A percentile compares a stretch with the other conserved stretches of the same genome.
Conservation (phyloP, 2,113 vertebrate species). For the Cisticola juncidis region DNA sequence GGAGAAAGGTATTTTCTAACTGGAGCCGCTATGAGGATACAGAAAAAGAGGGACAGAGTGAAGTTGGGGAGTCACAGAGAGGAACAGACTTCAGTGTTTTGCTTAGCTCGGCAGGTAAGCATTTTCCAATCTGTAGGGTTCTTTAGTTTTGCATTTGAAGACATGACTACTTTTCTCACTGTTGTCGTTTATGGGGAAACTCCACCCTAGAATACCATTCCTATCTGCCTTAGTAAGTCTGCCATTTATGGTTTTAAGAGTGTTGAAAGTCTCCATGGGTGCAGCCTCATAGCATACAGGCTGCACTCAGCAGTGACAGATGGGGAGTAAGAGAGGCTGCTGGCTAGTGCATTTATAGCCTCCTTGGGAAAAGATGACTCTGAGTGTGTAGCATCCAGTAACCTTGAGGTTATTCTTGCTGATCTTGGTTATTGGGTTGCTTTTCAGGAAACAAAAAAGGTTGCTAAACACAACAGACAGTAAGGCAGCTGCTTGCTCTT, state of each 20-base stretch:
- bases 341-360: background rate
- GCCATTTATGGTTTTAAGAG: background rate
- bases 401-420: background rate
- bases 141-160: background rate
- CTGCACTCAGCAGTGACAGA: background rate
- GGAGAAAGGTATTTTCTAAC: conserved; percentile 89
- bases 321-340: background rate
- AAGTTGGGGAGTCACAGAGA: conserved; percentile 78
- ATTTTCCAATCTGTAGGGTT: background rate
- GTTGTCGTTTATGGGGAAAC: background rate
- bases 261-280: background rate
- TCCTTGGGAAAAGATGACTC: background rate
- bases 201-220: background rate
- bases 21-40: conserved; percentile 87
- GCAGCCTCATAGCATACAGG: background rate
- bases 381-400: background rate
- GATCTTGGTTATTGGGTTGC: background rate
- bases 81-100: conserved; percentile 89
- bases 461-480: background rate
- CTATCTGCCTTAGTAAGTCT: background rate
- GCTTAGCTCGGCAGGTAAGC: conserved; percentile 86
- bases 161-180: background rate
- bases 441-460: background rate
- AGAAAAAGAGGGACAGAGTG: conserved; percentile 73
- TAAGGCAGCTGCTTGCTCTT: background rate